These are phyloP conservation scores for Hypotaenidia philippensis DNA, from an alignment of 2,797 vertebrate species.

Conservation along the genomic window DNA sequence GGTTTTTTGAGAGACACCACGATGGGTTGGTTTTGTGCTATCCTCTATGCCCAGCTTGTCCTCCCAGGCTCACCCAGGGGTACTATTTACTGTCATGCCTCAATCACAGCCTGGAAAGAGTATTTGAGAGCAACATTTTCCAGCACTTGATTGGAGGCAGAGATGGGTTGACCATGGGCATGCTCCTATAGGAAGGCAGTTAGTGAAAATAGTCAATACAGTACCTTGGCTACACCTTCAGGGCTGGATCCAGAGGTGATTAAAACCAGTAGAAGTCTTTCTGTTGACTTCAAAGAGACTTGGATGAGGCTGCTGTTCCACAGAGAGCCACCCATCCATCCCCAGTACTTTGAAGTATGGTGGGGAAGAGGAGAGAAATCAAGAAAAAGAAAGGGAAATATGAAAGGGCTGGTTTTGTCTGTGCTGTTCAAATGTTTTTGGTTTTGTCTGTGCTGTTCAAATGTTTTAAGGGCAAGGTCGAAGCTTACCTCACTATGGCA, in stretches of 20 bases:
- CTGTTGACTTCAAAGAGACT: background rate
- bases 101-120: background rate
- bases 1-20: background rate
- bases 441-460: background rate
- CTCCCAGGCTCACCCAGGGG: background rate
- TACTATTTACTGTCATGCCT: background rate
- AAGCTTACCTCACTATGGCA: slow-evolving; percentile 10
- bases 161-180: background rate
- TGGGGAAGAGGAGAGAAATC: background rate
- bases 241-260: background rate
- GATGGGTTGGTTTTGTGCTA: background rate
- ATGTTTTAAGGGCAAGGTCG: background rate
- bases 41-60: background rate
- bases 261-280: background rate
- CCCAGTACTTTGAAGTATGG: background rate
- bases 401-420: background rate
- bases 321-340: background rate
- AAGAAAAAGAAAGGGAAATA: background rate
- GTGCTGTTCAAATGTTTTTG: background rate
- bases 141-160: background rate
- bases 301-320: background rate
- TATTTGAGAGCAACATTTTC: background rate
- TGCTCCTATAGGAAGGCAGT: background rate
- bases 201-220: background rate
- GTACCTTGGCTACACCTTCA: background rate